Evolutionary conservation across 1,140 invertebrate genomes (phyloP).

Genomic region (Magallana angulata): DNA sequence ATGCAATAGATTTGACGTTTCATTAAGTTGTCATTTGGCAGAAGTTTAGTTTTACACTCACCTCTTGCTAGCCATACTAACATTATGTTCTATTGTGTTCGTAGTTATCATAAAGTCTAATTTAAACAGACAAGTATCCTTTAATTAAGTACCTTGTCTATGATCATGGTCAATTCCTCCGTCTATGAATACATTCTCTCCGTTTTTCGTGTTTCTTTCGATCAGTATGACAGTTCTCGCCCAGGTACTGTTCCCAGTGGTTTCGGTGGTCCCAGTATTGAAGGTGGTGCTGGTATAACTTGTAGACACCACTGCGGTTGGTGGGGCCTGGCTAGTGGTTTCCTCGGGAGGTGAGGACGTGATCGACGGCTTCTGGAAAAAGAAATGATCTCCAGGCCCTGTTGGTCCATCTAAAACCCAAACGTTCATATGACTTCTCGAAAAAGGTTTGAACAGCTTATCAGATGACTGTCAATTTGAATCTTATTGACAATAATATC

Average conservation of each 20-base stretch:
- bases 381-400: conserved; percentile 59
- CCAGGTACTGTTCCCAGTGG: conserved; percentile 48
- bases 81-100: too few relatives aligned
- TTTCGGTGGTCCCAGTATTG: conserved; percentile 31
- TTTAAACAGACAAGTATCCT: too few relatives aligned
- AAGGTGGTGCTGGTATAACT: not conserved
- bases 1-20: too few relatives aligned
- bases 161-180: conserved; percentile 78
- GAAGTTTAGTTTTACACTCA: too few relatives aligned
- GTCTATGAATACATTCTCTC: conserved; percentile 81
- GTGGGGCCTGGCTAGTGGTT: conserved; percentile 14
- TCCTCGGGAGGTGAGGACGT: not conserved
- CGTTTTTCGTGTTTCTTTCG: conserved; percentile 75
- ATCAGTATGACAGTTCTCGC: conserved; percentile 78
- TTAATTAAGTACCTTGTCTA: conserved; percentile 58
- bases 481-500: too few relatives aligned
- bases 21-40: too few relatives aligned
- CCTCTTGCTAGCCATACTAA: too few relatives aligned
- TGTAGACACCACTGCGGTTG: not conserved
- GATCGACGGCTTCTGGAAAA: conserved; percentile 12
- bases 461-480: too few relatives aligned
- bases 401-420: conserved; percentile 77
- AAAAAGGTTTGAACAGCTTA: too few relatives aligned
- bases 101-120: too few relatives aligned
- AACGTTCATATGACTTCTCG: conserved; percentile 84